Evolutionary conservation across 2,888 invertebrate species (phyloP).

Genomic region (Spialia ferax): DNA sequence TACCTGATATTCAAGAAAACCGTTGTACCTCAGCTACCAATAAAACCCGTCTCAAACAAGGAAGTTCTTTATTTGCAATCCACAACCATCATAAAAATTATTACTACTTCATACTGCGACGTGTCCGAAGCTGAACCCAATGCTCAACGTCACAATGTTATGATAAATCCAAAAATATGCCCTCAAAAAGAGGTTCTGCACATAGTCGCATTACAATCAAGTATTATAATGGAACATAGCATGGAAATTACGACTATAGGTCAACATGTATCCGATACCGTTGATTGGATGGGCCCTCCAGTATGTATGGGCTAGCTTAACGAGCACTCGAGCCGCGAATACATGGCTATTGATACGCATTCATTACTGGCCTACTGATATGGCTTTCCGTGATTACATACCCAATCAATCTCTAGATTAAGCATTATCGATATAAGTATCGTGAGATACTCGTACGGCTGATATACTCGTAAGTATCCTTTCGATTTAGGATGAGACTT

Average conservation of each 20-base stretch:
- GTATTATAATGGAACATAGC: constrained; percentile 9
- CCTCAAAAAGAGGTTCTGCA: not conserved
- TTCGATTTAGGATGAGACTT: too few species aligned
- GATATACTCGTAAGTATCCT: too few species aligned
- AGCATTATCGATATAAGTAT: not conserved
- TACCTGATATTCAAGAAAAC: too few species aligned
- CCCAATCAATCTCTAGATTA: not conserved
- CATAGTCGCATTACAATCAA: not conserved
- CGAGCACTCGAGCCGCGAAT: constrained; percentile 21
- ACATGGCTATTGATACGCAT: constrained; percentile 19
- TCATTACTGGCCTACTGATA: constrained; percentile 30
- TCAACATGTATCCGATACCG: constrained; percentile 26
- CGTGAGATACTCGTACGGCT: not conserved
- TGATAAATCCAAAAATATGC: not conserved
- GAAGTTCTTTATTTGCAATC: too few species aligned
- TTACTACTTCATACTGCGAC: too few species aligned
- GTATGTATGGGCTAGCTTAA: constrained; percentile 15
- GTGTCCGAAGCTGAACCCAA: too few species aligned
- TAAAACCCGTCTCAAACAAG: too few species aligned
- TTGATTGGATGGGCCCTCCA: constrained; percentile 21
- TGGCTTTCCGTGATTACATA: constrained; percentile 16
- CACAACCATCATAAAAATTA: too few species aligned
- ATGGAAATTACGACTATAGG: constrained; percentile 23
- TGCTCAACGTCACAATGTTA: not conserved
- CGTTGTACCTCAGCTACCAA: too few species aligned